These are phyloP conservation scores for Anas flavirostris DNA, from an alignment of 2,797 vertebrate species.

Conservation along the genomic window DNA sequence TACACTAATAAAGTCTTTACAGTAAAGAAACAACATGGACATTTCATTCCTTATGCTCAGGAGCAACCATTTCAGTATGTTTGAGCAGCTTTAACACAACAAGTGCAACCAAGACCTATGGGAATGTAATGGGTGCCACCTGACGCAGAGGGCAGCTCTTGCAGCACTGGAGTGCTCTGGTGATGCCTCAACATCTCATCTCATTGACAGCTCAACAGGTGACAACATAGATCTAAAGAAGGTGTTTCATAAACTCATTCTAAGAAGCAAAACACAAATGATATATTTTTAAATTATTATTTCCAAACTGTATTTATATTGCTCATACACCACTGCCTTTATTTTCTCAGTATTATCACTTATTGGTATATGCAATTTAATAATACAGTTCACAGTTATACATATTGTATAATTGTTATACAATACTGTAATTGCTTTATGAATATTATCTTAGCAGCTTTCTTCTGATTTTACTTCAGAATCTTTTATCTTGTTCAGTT, in stretches of 20 bases:
- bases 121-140: background rate
- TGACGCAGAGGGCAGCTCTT: background rate
- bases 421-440: background rate
- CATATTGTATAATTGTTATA: background rate
- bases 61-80: background rate
- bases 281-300: background rate
- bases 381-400: background rate
- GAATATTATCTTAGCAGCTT: background rate
- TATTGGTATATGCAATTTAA: background rate
- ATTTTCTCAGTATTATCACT: background rate
- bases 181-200: background rate
- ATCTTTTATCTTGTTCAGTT: background rate
- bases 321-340: background rate
- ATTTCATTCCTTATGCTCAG: background rate
- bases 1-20: background rate
- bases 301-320: background rate
- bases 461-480: background rate
- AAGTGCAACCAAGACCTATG: no score
- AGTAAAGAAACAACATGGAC: background rate
- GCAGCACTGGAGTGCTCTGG: no score
- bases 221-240: background rate
- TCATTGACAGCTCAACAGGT: fast-evolving
- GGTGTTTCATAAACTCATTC: background rate
- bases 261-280: background rate
- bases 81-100: no score